Percentiles rank a stretch among this genome's conserved stretches.
Conservation (phyloP, 2,888 invertebrate species). For the Odontothrips loti region DNA sequence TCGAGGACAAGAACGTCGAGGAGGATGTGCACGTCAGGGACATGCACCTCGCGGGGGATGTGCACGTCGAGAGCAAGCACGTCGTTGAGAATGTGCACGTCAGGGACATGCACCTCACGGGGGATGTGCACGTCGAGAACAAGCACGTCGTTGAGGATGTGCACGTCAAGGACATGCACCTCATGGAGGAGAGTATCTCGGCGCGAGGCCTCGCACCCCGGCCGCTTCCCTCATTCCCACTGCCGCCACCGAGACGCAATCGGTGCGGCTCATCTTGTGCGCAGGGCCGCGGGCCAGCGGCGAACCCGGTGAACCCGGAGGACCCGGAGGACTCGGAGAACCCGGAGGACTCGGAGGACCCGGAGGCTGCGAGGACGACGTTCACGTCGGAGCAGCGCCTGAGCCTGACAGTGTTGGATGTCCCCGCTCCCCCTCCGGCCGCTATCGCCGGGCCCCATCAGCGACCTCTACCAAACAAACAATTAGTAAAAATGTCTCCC, state of each 20-base stretch:
- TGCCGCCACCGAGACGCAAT: background rate
- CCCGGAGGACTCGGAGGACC: too few species aligned
- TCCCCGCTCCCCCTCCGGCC: background rate
- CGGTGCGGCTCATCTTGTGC: background rate
- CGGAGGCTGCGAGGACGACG: background rate
- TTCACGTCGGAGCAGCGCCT: background rate
- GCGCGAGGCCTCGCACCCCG: too few species aligned
- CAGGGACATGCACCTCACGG: too few species aligned
- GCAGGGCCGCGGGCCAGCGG: background rate
- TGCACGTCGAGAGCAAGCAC: too few species aligned
- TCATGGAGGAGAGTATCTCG: too few species aligned
- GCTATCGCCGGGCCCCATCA: background rate
- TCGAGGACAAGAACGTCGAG: too few species aligned
- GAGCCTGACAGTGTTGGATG: background rate
- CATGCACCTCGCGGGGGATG: too few species aligned
- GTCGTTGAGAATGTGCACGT: too few species aligned
- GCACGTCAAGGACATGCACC: too few species aligned
- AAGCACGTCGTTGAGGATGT: too few species aligned
- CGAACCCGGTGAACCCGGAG: background rate
- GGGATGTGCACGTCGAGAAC: too few species aligned
- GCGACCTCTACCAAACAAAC: slow-evolving; percentile 19
- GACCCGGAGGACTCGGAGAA: background rate
- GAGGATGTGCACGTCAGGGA: too few species aligned
- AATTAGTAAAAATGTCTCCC: slow-evolving; percentile 22
- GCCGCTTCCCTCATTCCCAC: background rate